Conservation (phyloP, 2,888 invertebrate genomes). For the Atherix ibis region DNA sequence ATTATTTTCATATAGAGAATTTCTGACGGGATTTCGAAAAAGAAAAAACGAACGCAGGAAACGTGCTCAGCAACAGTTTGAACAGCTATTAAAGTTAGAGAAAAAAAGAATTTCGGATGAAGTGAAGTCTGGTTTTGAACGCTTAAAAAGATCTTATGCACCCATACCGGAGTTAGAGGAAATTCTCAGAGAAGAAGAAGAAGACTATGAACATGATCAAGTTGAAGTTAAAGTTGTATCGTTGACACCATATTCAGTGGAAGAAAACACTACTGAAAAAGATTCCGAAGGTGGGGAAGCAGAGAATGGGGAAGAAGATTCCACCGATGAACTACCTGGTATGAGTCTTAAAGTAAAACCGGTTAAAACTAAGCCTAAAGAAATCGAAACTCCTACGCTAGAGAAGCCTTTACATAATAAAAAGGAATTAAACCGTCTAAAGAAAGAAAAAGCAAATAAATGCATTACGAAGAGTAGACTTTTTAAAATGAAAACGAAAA, state of each 20-base stretch:
- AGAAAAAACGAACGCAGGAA: constrained; percentile 61
- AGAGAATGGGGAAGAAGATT: constrained; percentile 21
- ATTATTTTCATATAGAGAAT: constrained; percentile 41
- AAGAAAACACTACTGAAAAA: constrained; percentile 51
- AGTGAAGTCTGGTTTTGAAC: constrained; percentile 61
- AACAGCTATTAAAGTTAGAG: constrained; percentile 56
- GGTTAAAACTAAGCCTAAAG: constrained; percentile 14
- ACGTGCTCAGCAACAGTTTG: constrained; percentile 56
- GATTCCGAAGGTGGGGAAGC: constrained; percentile 17
- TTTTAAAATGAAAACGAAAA: constrained; percentile 55
- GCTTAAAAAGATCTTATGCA: constrained; percentile 52
- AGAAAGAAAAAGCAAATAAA: constrained; percentile 55
- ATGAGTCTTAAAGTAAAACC: constrained; percentile 32
- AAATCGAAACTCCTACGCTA: constrained; percentile 10
- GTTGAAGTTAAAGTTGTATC: constrained; percentile 67
- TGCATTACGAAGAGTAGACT: constrained; percentile 61
- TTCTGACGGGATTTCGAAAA: constrained; percentile 65
- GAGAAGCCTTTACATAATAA: constrained; percentile 25
- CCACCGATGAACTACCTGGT: constrained; percentile 31
- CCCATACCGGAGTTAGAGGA: constrained; percentile 55
- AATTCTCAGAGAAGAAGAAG: constrained; percentile 42
- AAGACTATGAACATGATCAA: constrained; percentile 58
- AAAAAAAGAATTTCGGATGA: constrained; percentile 57
- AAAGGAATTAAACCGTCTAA: constrained; percentile 51
- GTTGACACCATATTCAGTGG: constrained; percentile 48